Conservation (phyloP, 2,797 vertebrate species). For the Neomorphus geoffroyi region DNA sequence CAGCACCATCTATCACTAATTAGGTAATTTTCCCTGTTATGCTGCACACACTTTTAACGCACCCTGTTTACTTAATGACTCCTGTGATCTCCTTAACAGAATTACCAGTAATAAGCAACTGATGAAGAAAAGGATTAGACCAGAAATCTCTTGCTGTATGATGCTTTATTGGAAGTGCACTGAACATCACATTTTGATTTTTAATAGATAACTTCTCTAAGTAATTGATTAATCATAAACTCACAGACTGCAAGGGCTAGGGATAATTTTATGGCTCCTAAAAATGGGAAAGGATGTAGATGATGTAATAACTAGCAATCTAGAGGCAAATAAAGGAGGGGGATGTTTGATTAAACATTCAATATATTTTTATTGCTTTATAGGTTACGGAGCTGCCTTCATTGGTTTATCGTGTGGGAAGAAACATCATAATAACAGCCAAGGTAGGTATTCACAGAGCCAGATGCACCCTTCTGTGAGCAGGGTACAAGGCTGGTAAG, state of each 20-base stretch:
- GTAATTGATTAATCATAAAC: slow-evolving; percentile 74
- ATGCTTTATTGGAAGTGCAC: slow-evolving; percentile 33
- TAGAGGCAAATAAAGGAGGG: slow-evolving; percentile 28
- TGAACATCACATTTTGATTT: background rate
- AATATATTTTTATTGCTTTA: slow-evolving; percentile 14
- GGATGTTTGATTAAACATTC: slow-evolving; percentile 55
- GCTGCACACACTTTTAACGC: background rate
- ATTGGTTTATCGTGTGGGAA: background rate
- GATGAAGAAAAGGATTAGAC: slow-evolving; percentile 40
- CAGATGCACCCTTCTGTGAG: background rate
- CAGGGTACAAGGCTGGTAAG: background rate
- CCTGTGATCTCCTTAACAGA: slow-evolving; percentile 42
- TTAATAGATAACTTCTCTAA: slow-evolving; percentile 60
- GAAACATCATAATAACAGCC: background rate
- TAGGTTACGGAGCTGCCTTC: background rate
- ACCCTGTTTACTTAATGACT: slow-evolving; percentile 58
- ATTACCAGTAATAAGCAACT: slow-evolving; percentile 40
- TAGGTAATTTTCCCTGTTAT: slow-evolving; percentile 21
- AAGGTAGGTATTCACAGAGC: background rate
- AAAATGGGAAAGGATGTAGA: background rate
- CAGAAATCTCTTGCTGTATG: background rate
- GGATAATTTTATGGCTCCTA: slow-evolving; percentile 43
- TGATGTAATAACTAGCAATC: slow-evolving; percentile 53
- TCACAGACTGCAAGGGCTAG: slow-evolving; percentile 34
- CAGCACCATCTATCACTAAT: slow-evolving; percentile 25